Base-by-base conservation (phyloP, 1,140 invertebrate species). In the Bilobella aurantiaca region DNA sequence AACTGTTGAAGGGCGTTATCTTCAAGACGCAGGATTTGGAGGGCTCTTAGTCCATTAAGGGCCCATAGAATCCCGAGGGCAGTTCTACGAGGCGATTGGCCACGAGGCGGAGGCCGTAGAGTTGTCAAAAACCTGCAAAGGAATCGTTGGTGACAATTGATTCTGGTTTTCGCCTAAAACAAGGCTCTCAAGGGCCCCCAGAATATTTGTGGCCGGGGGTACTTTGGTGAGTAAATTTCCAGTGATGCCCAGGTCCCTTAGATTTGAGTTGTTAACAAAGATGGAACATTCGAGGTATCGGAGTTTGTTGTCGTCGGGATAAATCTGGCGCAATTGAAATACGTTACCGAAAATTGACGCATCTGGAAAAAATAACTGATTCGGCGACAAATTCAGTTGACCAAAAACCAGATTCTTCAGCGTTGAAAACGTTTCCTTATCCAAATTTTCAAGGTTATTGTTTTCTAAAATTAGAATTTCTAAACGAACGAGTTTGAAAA, bases 121-220 rank as follows among this genome's bases (percentile, higher is more conserved):
- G 79, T 76, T 91, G 88, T 74, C 88, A 85, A 8, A 93, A 77
- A 75, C 90, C 90, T 74, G 84, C 84, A 71, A 92, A 91, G 1
- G 87, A 88, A 42, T 88, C 87, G 73, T 91, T 90, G 74, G 82
- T 82, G 66, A 92, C 88, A 47, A 83, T 81, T 82, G 74, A 93
- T 91, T 76, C 87, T n/a, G 85, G 78, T 94, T 94, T 77, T 91
- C 89, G 21, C 89, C 89, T 66, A 93, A 78, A 74, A 93, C 90
- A 23, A 94, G 79, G 1, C 87, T 92, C 74, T 90, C 89, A 63
- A 96, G 77, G 31, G 49, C 8, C 18, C 34, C 34, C 25, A 23
- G 23, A 53, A 87, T 28, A 5, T 83, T 80, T 2, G 93, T 77
- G 2, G 89, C 89, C 74, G 84, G 77, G 2, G 93, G 92, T 42